A percentile compares a stretch with the other conserved stretches of the same genome.
Evolutionary conservation across 2,113 vertebrate species (phyloP).

Genomic region (Sylvicapra grimmia): DNA sequence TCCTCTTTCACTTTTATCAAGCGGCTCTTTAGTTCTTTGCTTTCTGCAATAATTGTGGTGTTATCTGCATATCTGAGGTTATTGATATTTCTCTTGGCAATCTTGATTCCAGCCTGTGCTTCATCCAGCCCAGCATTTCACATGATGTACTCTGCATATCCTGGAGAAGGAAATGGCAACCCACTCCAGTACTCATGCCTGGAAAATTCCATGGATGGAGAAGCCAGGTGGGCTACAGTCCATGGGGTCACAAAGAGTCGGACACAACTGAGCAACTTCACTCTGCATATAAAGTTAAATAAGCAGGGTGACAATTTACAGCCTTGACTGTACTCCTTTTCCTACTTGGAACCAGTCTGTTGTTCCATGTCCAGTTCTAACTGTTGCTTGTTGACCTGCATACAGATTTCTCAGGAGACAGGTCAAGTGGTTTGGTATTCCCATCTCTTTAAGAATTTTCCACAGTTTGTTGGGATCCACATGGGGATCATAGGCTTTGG

Average conservation of each 20-base stretch:
- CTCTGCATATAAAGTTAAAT: background rate
- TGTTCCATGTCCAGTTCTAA: background rate
- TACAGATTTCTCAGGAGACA: background rate
- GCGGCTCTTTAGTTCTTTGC: background rate
- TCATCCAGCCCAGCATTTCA: fast-evolving
- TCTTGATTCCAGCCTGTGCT: background rate
- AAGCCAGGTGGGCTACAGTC: too few relatives aligned
- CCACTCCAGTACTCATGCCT: too few relatives aligned
- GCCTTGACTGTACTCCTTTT: background rate
- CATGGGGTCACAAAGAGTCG: too few relatives aligned
- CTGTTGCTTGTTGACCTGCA: background rate
- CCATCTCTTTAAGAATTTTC: background rate
- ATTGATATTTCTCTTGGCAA: background rate
- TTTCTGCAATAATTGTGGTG: background rate
- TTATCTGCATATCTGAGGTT: background rate
- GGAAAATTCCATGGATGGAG: too few relatives aligned
- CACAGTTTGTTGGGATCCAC: background rate
- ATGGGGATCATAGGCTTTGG: too few relatives aligned
- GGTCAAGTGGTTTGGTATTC: background rate
- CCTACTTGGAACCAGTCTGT: background rate
- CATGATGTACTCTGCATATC: background rate
- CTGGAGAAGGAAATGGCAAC: too few relatives aligned
- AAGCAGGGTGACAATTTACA: background rate
- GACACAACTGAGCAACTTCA: too few relatives aligned
- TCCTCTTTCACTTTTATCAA: background rate